A percentile compares a stretch with the other conserved stretches of the same genome.
These are phyloP conservation scores for Leptinotarsa defecta DNA, from an alignment of 1,140 invertebrate genomes.

Conservation along the genomic window DNA sequence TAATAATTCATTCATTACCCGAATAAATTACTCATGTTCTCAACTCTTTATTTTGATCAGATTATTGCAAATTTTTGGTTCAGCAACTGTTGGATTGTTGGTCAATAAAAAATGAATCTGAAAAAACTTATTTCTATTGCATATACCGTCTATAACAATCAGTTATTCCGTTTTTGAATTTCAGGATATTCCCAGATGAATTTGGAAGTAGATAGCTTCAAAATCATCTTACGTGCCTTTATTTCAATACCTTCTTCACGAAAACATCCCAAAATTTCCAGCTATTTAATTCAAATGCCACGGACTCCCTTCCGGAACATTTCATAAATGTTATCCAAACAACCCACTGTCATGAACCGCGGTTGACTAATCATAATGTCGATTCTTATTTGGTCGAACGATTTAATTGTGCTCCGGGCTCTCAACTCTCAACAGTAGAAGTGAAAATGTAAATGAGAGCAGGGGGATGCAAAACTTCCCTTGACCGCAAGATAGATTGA, in stretches of 20 bases:
- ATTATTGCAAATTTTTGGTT: too few relatives aligned
- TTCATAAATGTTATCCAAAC: constrained; percentile 25
- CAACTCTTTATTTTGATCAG: too few relatives aligned
- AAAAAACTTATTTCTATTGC: too few relatives aligned
- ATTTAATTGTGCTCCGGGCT: constrained; percentile 39
- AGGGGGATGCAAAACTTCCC: constrained; percentile 37
- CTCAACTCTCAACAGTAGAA: constrained; percentile 37
- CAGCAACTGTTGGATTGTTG: too few relatives aligned
- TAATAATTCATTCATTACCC: too few relatives aligned
- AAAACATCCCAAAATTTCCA: neutral
- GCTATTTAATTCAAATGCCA: neutral
- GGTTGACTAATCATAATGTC: constrained; percentile 31
- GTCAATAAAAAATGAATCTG: too few relatives aligned
- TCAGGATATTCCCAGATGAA: too few relatives aligned
- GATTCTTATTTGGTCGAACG: constrained; percentile 42
- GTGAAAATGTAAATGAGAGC: constrained; percentile 42
- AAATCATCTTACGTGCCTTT: too few relatives aligned
- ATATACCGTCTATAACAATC: too few relatives aligned
- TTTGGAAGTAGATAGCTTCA: too few relatives aligned
- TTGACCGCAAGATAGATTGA: constrained; percentile 43
- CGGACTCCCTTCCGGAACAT: neutral
- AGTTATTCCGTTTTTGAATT: too few relatives aligned
- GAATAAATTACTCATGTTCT: too few relatives aligned
- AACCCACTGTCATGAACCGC: constrained; percentile 29
- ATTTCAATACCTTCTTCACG: neutral